phyloP scores from a whole-genome alignment of 2,888 invertebrate species.

The Leucophenga maculata region DNA sequence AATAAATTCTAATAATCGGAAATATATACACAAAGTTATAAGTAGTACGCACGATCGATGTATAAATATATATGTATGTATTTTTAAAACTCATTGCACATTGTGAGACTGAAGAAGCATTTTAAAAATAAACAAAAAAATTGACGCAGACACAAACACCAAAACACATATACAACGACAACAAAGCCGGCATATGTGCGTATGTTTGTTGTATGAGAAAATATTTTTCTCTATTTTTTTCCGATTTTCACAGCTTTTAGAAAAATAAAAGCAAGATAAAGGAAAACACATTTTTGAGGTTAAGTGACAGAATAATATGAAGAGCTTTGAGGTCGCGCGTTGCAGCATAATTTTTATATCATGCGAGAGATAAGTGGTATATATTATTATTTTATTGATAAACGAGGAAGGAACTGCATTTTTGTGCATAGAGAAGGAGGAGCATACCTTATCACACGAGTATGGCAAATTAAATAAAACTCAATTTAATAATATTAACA shows the following conservation, averaged over 20 bases:
- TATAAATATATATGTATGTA: background rate
- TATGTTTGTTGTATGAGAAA: slow-evolving; percentile 42
- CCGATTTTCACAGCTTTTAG: background rate
- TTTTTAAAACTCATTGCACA: slow-evolving; percentile 34
- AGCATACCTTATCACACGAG: too few species aligned
- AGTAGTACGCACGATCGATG: too few species aligned
- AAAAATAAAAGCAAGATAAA: slow-evolving; percentile 45
- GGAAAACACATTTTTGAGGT: slow-evolving; percentile 48
- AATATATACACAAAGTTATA: too few species aligned
- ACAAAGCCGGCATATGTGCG: slow-evolving; percentile 42
- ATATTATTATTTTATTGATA: background rate
- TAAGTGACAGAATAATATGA: slow-evolving; percentile 42
- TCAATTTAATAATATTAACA: slow-evolving; percentile 1
- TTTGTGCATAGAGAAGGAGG: background rate
- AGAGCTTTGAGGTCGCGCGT: background rate
- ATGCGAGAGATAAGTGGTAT: background rate
- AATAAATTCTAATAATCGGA: too few species aligned
- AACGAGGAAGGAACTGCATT: too few species aligned
- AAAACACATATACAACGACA: slow-evolving; percentile 54
- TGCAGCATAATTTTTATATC: background rate
- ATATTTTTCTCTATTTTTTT: slow-evolving; percentile 45
- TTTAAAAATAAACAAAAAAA: slow-evolving; percentile 59
- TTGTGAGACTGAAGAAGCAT: slow-evolving; percentile 56
- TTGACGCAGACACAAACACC: slow-evolving; percentile 44
- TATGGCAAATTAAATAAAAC: background rate